Base-by-base conservation (phyloP, 2,113 vertebrate genomes). In the Rousettus leschenaultii region DNA sequence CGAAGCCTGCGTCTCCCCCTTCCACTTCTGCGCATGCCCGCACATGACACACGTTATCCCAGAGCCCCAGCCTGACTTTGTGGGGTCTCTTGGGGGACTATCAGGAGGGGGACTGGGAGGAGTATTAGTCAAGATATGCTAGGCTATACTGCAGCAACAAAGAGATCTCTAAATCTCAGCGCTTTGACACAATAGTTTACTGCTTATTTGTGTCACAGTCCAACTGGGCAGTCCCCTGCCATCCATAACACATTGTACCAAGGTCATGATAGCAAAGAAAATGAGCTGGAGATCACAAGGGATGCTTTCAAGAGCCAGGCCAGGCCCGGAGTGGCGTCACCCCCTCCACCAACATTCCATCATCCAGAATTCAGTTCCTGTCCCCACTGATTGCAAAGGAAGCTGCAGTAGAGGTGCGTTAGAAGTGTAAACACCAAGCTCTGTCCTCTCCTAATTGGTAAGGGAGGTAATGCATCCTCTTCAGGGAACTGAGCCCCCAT, bases 371-470 rank as follows among this genome's bases (percentile, higher is more conserved):
- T 15, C 14, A 24, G 8, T 33, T 57, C 13, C 57, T 19, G 51
- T 43, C 43, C 53, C 43, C 8, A 35, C 74, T 55, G 6, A 63
- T 21, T 28, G 51, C 75, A 68, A 18, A 43, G 61, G 63, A 61
- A 75, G 38, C 55, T 4, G 19, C 0, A 0, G 33, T 0, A 21
- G 24, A 19, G 6, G 28, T 0, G 4, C 33, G 14, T 13, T 33
- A 86, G 19, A 6, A 5, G 6, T 14, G 61, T 6, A 10, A 48
- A 59, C 63, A 30, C 43, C 4, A 12, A 28, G 43, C 68, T 19
- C 7, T 33, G 40, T 11, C 55, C 48, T 7, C 3, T 51, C 22
- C 5, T 7, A 40, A 28, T 7, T 1, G 22, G 35, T 3, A 4
- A 75, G 40, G 19, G 22, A n/a, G 24, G 10, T 5, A n/a, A n/a